Percentiles rank a stretch among this genome's conserved stretches.
These are phyloP conservation scores for Tauraco erythrolophus DNA, from an alignment of 2,113 vertebrate genomes.

Conservation along the genomic window DNA sequence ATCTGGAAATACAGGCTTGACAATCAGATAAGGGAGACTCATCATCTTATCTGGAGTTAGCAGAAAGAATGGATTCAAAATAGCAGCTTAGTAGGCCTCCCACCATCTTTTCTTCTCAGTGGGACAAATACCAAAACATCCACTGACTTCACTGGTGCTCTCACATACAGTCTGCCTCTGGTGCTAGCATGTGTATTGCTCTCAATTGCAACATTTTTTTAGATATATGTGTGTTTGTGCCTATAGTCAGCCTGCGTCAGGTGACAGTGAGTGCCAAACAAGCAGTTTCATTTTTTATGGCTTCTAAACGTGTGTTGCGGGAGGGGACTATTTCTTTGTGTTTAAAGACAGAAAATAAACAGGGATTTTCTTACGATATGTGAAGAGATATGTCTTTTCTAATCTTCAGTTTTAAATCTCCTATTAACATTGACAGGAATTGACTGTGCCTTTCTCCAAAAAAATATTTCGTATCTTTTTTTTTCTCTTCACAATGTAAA, in stretches of 20 bases:
- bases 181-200: background rate
- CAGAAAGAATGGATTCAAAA: background rate
- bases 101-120: background rate
- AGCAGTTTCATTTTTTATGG: background rate
- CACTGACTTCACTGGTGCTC: background rate
- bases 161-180: background rate
- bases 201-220: background rate
- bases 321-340: background rate
- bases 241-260: background rate
- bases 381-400: background rate
- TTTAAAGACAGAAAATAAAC: background rate
- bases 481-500: background rate
- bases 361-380: background rate
- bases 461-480: background rate
- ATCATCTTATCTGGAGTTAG: background rate
- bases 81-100: background rate
- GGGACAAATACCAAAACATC: background rate
- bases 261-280: background rate
- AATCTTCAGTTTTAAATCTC: background rate
- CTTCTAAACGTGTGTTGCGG: background rate
- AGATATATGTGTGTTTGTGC: background rate
- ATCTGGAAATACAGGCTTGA: background rate
- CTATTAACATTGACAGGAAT: slow-evolving; percentile 13
- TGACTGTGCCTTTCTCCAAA: background rate
- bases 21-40: background rate